Base-by-base conservation (phyloP, 2,797 vertebrate species). In the Fistularia commersonii region DNA sequence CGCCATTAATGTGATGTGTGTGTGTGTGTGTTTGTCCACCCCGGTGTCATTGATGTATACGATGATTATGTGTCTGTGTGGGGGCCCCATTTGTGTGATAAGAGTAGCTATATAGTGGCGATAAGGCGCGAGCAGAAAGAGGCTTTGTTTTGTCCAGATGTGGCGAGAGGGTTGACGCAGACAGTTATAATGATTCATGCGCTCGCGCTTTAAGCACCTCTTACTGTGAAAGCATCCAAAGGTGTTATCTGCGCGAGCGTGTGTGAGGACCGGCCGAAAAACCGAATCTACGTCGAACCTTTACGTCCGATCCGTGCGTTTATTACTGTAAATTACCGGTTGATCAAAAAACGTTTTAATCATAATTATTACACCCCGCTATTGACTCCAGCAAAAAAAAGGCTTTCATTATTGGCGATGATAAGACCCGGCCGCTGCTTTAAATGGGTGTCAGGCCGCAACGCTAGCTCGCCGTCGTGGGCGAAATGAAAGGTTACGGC, bases 41-140 rank as follows among this genome's bases (percentile, higher is more conserved):
- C 61, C 5, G 48, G 54, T 61, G 64, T 62, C 59, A 66, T 31
- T 73, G 78, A 83, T 82, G 68, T 61, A 75, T 76, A 78, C 73
- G 69, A 78, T 75, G 69, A 79, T 73, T 74, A 77, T 72, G 77
- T 72, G 71, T 78, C 69, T 66, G 54, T 62, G 64, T 47, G 59
- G 63, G 68, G 39, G 35, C 9, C 54, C 79, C 76, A 76, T 77
- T 80, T 78, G 71, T 65, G 72, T 80, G 83, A 86, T 86, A 87
- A 84, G 69, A 48, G 66, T 41, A 50, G 74, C 79, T 66, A 57
- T 23, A 23, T 58, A 72, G 66, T 34, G 15, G 68, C 61, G 76
- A 80, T 83, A 83, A 84, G 63, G 48, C 42, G 10, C 1, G 64
- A 11, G 40, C 57, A 51, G 62, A 70, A 66, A 67, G 67, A 61